These are phyloP conservation scores for Drosophila equinoxialis DNA, from an alignment of 1,140 invertebrate species.

Conservation along the genomic window DNA sequence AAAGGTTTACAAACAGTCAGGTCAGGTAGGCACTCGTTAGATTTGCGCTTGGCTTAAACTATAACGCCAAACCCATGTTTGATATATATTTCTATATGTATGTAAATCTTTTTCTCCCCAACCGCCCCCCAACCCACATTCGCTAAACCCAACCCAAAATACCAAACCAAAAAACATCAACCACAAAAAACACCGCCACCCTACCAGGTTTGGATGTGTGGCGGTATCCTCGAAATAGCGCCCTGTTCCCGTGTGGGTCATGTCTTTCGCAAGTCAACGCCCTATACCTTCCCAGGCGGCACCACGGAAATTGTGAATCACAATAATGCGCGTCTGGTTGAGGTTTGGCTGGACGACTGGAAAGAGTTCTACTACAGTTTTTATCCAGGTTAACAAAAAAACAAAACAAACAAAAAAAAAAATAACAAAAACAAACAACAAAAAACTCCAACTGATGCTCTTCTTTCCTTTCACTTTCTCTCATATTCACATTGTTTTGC, in stretches of 20 bases:
- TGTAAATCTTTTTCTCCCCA: slow-evolving; percentile 58
- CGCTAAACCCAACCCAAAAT: slow-evolving; percentile 21
- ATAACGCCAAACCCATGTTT: slow-evolving; percentile 5
- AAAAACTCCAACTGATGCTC: slow-evolving; percentile 38
- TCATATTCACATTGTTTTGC: slow-evolving; percentile 30
- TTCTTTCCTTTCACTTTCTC: slow-evolving; percentile 59
- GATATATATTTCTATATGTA: slow-evolving; percentile 50
- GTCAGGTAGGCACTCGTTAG: neutral
- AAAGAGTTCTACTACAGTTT: slow-evolving; percentile 99
- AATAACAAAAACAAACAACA: slow-evolving; percentile 30
- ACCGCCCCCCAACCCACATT: slow-evolving; percentile 39
- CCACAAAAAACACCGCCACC: slow-evolving; percentile 18
- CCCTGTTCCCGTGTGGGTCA: slow-evolving; percentile 97
- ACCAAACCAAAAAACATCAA: slow-evolving; percentile 20
- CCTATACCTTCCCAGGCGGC: slow-evolving; percentile 99
- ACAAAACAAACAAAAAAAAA: slow-evolving; percentile 45
- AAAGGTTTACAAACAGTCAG: no score
- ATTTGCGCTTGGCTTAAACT: slow-evolving; percentile 53
- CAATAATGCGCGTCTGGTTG: slow-evolving; percentile 97
- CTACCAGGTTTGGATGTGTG: slow-evolving; percentile 97
- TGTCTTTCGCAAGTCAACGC: slow-evolving; percentile 99
- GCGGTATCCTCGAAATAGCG: slow-evolving; percentile 94
- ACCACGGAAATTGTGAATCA: slow-evolving; percentile 99
- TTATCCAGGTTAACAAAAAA: slow-evolving; percentile 91
- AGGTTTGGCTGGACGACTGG: slow-evolving; percentile 99